phyloP scores from a whole-genome alignment of 1,140 invertebrate species.

The Drosophila chauvacae region DNA sequence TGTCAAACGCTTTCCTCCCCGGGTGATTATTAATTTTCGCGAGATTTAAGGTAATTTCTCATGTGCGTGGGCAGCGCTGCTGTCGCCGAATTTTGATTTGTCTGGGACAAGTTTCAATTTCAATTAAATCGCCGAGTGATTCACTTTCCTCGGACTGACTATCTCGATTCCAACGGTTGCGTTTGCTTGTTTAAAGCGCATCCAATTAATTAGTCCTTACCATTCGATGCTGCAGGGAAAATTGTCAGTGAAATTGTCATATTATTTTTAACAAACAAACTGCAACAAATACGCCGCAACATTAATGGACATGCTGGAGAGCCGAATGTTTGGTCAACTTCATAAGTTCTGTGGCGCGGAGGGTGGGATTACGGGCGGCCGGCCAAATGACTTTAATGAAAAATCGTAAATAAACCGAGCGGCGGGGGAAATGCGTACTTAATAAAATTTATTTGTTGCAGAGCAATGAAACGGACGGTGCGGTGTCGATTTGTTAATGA shows the following conservation, averaged over 20 bases:
- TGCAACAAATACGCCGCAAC: constrained; percentile 26
- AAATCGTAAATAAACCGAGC: constrained; percentile 62
- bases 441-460: constrained; percentile 69
- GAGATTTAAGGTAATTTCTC: constrained; percentile 71
- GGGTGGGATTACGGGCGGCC: constrained; percentile 14
- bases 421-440: constrained; percentile 40
- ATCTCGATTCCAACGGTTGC: neutral
- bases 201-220: constrained; percentile 54
- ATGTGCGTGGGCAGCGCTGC: constrained; percentile 37
- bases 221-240: constrained; percentile 1
- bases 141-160: constrained; percentile 12
- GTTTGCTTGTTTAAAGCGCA: constrained; percentile 26
- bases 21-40: constrained; percentile 62
- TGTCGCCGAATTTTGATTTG: constrained; percentile 43
- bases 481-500: constrained; percentile 73
- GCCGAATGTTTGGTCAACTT: constrained; percentile 43
- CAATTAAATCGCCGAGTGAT: constrained; percentile 43
- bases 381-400: constrained; percentile 62
- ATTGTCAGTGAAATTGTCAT: constrained; percentile 32
- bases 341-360: constrained; percentile 3
- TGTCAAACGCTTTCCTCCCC: constrained; percentile 48
- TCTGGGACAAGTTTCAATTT: constrained; percentile 51
- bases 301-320: constrained; percentile 26
- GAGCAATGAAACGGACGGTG: constrained; percentile 27
- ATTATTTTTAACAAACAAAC: constrained; percentile 25